These are phyloP conservation scores for Brotula barbata DNA, from an alignment of 2,797 vertebrate species.

Conservation along the genomic window DNA sequence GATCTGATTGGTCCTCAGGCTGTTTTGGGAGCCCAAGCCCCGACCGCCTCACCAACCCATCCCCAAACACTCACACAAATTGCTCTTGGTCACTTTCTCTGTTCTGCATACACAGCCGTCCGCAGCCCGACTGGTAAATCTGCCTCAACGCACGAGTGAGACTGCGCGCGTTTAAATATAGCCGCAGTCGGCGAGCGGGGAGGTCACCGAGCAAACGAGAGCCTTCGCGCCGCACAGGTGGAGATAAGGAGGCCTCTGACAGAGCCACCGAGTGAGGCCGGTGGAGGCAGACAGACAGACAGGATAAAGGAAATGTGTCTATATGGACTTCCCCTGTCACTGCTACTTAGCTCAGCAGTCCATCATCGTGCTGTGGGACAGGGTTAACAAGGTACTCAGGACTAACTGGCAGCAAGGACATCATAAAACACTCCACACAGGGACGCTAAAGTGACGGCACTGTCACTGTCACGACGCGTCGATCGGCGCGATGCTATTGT, in stretches of 20 bases:
- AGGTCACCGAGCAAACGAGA: constrained; percentile 19
- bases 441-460: constrained; percentile 41
- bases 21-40: constrained; percentile 24
- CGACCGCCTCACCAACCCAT: constrained; percentile 20
- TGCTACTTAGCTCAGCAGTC: constrained; percentile 62
- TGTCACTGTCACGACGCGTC: constrained; percentile 11
- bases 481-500: no score
- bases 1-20: constrained; percentile 51
- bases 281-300: constrained; percentile 30
- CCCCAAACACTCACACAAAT: constrained; percentile 22
- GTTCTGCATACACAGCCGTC: constrained; percentile 21
- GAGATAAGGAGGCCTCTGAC: constrained; percentile 37
- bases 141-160: constrained; percentile 36
- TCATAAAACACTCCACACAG: constrained; percentile 55
- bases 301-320: constrained; percentile 55
- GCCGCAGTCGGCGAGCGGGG: constrained; percentile 28
- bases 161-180: constrained; percentile 29
- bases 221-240: constrained; percentile 32
- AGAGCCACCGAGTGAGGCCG: constrained; percentile 28
- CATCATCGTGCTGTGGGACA: constrained; percentile 59
- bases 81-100: constrained; percentile 13
- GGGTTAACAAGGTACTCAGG: constrained; percentile 58
- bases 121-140: constrained; percentile 12
- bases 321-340: constrained; percentile 70
- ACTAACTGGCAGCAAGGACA: constrained; percentile 65